Evolutionary conservation across 2,797 vertebrate genomes (phyloP), one percentile per base, ranked within the genome.

Genomic region (Chelonia mydas): DNA sequence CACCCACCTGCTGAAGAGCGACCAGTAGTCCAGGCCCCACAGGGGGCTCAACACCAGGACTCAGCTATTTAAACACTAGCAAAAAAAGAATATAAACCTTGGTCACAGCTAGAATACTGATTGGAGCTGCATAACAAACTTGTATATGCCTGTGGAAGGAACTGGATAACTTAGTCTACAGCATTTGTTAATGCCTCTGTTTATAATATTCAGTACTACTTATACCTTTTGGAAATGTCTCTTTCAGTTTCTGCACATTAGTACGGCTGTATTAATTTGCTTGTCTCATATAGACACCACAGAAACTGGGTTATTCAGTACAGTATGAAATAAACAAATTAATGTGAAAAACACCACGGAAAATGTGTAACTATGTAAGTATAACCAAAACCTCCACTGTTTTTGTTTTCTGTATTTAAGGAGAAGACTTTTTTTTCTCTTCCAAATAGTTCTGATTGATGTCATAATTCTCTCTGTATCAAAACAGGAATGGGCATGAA

Each of bases 121-220:
- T 41, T 0, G 0, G 0, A 0, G 50, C 53, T 72, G 74, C 51
- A 86, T 3, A 4, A 92, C 90, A 87, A 87, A 27, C n/a, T 19
- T 87, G 0, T 19, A 37, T 68, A 21, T 37, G n/a, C 53, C 68
- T 17, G n/a, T 83, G 81, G 65, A 59, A 5, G 23, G 47, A 59
- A 41, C 59, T 19, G 74, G 11, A 88, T 89, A 81, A 81, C 47
- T 31, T n/a, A 65, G 49, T 5, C 11, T 3, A 3, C 37, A 23
- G 33, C 45, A 2, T 53, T 93, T 93, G 25, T 41, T 86, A 59
- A 88, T 89, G 55, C 76, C 59, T 93, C 90, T 53, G 72, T 93
- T 54, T 93, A 54, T 2, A 86, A 47, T 27, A 93, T 57, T 81
- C 80, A 37, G 79, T 19, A 37, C 68, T 76, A 25, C 28, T 83